Conservation (phyloP, 2,888 invertebrate genomes). For the Chymomyza amoena region DNA sequence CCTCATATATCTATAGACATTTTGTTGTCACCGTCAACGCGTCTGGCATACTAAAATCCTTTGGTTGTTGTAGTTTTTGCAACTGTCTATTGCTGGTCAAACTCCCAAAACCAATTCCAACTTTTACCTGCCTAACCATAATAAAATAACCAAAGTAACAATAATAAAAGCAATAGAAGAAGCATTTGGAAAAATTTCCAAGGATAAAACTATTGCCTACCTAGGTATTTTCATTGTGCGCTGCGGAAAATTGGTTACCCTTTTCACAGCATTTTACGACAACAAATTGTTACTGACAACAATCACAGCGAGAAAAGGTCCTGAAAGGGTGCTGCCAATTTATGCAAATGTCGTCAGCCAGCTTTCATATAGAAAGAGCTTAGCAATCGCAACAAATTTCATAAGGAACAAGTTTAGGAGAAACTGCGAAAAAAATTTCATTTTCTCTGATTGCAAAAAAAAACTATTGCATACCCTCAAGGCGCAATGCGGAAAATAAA, state of each 20-base stretch:
- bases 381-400: not conserved
- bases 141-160: slow-evolving; percentile 48
- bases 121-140: slow-evolving; percentile 50
- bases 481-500: not conserved
- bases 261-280: slow-evolving; percentile 64
- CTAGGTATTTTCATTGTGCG: slow-evolving; percentile 65
- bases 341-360: slow-evolving; percentile 4
- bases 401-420: not conserved
- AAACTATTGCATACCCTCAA: not conserved
- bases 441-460: not conserved
- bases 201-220: slow-evolving; percentile 61
- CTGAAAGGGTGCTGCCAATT: not conserved
- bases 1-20: slow-evolving; percentile 13
- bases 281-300: slow-evolving; percentile 47
- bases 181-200: not conserved
- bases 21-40: slow-evolving; percentile 31
- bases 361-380: not conserved
- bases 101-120: slow-evolving; percentile 62
- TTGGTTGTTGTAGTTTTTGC: slow-evolving; percentile 50
- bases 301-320: slow-evolving; percentile 1
- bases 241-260: slow-evolving; percentile 67
- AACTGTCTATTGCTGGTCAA: slow-evolving; percentile 18
- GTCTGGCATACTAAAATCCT: slow-evolving; percentile 68
- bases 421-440: not conserved
- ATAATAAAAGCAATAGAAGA: slow-evolving; percentile 50